Evolutionary conservation across 2,797 vertebrate species (phyloP), one percentile per base, ranked within the genome.

Genomic region (Chelon auratus): DNA sequence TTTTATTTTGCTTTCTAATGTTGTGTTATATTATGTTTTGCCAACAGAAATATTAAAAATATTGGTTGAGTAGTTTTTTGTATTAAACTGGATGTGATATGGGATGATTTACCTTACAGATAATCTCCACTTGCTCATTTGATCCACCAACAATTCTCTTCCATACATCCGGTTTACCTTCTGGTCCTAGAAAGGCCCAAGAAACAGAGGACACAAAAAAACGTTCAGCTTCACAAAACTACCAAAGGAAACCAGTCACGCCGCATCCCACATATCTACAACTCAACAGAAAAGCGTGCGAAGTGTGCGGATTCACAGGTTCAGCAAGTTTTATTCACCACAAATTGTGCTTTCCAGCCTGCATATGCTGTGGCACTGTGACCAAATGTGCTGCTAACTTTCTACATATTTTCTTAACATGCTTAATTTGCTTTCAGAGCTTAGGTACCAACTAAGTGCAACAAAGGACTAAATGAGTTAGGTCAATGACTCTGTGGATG

Each of bases 41-140:
- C 24, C 24, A 26, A 26, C 24, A 26, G 24, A 3, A 26, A 26
- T 26, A 26, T 26, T 26, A 26, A 26, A 26, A 26, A 26, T 26
- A 26, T 26, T 3, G 24, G 24, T 26, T 4, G 24, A 26, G n/a
- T 1, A 1, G 2, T 5, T 43, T 54, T 53, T 30, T 53, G 13
- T 60, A 24, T 71, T 12, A 43, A 54, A 30, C 0, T 56, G 20
- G 22, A 37, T 56, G 18, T 43, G 58, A 26, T 45, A 15, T 42
- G 7, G n/a, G 12, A 43, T 33, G 37, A 22, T 62, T 93, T 94
- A 99, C 97, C 96, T 97, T 97, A 93, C 93, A 96, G 22, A 96
- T 56, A 8, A 98, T 61, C 59, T 57, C 75, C 43, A 97, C 84
- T 14, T 18, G 48, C 72, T 67, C 9, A 62, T 79, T 79, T 6